A percentile compares a stretch with the other conserved stretches of the same genome.
Evolutionary conservation across 2,113 vertebrate species (phyloP).

Genomic region (Halcyon senegalensis): DNA sequence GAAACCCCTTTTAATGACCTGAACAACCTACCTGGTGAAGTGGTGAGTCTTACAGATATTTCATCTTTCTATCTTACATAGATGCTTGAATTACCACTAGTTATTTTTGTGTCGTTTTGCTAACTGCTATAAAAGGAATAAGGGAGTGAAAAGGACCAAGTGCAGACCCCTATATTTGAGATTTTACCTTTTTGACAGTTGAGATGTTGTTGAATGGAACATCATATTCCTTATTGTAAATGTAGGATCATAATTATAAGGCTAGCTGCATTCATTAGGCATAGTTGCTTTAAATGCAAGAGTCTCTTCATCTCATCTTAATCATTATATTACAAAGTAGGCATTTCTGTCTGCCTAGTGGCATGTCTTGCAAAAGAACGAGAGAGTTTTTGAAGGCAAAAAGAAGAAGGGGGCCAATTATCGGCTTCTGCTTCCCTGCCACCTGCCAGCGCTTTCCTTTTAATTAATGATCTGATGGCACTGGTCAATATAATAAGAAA

Average conservation of each 20-base stretch:
- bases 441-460: constrained; percentile 95
- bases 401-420: constrained; percentile 97
- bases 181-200: constrained; percentile 68
- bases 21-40: constrained; percentile 90
- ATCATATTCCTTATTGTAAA: constrained; percentile 68
- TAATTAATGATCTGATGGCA: constrained; percentile 96
- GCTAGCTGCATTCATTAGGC: constrained; percentile 83
- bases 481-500: constrained; percentile 94
- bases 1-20: constrained; percentile 95
- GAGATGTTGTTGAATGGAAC: constrained; percentile 64
- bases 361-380: constrained; percentile 89
- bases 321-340: constrained; percentile 96
- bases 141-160: constrained; percentile 16
- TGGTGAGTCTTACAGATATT: constrained; percentile 82
- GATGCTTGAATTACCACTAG: background rate
- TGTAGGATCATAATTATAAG: constrained; percentile 77
- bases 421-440: constrained; percentile 89
- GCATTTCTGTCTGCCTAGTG: constrained; percentile 94
- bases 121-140: constrained; percentile 38
- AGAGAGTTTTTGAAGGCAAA: constrained; percentile 85
- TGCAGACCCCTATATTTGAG: constrained; percentile 39
- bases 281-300: constrained; percentile 72
- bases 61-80: background rate
- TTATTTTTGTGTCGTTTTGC: constrained; percentile 24
- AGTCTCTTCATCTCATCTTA: constrained; percentile 92